phyloP scores from a whole-genome alignment of 2,113 vertebrate genomes.

The Clarias macrocephalus region DNA sequence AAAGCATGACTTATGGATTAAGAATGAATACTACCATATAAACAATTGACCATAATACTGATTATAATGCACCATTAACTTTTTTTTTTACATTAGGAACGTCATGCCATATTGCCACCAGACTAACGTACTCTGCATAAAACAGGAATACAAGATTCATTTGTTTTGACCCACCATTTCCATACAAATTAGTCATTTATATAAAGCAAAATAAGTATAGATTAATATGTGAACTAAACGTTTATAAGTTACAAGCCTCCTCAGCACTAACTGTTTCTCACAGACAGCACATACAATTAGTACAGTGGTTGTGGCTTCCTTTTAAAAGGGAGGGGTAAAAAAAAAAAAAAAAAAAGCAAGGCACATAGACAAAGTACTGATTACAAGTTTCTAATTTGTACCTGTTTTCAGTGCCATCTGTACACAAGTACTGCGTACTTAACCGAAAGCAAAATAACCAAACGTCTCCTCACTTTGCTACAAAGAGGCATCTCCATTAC shows the following conservation, averaged over 20 bases:
- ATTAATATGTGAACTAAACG: not conserved
- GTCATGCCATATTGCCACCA: not conserved
- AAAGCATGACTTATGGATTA: not conserved
- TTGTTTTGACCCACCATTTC: not conserved
- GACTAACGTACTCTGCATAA: not conserved
- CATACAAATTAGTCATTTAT: constrained; percentile 7
- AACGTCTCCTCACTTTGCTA: not conserved
- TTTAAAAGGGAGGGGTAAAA: constrained; percentile 7
- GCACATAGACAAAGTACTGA: constrained; percentile 10
- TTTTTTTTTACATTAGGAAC: not conserved
- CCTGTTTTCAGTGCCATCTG: not conserved
- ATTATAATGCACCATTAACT: constrained; percentile 6
- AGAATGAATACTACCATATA: not conserved
- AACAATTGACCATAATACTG: constrained; percentile 15
- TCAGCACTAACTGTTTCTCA: constrained; percentile 3
- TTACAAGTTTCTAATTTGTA: not conserved
- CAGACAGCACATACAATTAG: constrained; percentile 19
- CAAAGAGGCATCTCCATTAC: not conserved
- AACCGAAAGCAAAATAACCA: not conserved
- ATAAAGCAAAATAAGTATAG: not conserved
- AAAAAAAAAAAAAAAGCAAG: not conserved
- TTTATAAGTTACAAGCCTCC: not conserved
- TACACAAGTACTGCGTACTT: not conserved
- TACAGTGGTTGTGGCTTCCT: constrained; percentile 66
- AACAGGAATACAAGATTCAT: constrained; percentile 9